Evolutionary conservation across 1,140 invertebrate species (phyloP).

Genomic region (Dinothrombium tinctorium): DNA sequence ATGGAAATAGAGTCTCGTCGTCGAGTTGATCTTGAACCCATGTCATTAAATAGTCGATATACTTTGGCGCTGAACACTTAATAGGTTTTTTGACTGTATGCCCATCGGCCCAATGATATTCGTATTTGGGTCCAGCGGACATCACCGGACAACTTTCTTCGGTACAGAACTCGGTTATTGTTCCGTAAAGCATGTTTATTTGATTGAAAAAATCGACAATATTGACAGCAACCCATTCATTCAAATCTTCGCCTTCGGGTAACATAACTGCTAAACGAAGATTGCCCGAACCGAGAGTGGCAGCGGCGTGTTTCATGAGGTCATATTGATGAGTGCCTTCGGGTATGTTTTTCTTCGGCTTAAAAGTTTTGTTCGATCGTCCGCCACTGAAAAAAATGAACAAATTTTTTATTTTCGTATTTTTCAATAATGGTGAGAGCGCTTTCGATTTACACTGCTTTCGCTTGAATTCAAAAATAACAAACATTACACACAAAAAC

Average conservation of each 20-base stretch:
- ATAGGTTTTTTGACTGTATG: conserved; percentile 96
- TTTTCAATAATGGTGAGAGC: no score
- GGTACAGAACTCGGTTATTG: conserved; percentile 96
- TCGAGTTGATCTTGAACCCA: conserved; percentile 99
- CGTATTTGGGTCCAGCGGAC: conserved; percentile 84
- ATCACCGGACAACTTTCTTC: conserved; percentile 94
- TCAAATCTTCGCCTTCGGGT: conserved; percentile 94
- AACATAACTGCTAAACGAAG: conserved; percentile 79
- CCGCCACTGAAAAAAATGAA: conserved; percentile 29
- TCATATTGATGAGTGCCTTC: conserved; percentile 98
- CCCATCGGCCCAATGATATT: conserved; percentile 99
- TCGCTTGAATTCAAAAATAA: no score
- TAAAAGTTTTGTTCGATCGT: conserved; percentile 85
- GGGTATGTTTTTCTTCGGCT: conserved; percentile 96
- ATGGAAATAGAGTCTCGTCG: conserved; percentile 93
- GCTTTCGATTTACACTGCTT: no score
- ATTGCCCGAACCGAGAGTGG: conserved; percentile 91
- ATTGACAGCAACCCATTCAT: conserved; percentile 68
- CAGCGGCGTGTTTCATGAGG: conserved; percentile 95
- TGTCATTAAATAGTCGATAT: conserved; percentile 98
- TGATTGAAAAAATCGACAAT: conserved; percentile 97
- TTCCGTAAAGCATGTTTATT: conserved; percentile 99
- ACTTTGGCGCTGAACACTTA: conserved; percentile 96
- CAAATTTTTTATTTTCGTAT: no score
- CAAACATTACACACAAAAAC: no score